Evolutionary conservation across 1,140 invertebrate species (phyloP).

Genomic region (Aethina tumida): DNA sequence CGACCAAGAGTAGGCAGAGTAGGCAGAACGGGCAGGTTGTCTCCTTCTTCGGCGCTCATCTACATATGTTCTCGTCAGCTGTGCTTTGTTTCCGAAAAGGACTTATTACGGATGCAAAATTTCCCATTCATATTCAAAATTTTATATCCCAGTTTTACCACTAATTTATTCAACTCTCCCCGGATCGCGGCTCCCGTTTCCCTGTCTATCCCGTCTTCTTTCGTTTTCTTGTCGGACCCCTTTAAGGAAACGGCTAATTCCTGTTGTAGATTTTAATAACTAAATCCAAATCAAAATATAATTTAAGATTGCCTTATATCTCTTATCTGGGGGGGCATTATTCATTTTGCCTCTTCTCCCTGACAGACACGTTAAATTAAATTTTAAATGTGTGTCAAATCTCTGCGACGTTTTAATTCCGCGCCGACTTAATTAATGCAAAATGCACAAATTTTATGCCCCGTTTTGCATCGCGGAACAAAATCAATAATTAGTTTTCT

Average conservation of each 20-base stretch:
- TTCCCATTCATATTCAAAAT: slow-evolving; percentile 81
- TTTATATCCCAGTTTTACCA: slow-evolving; percentile 65
- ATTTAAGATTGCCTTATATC: slow-evolving; percentile 23
- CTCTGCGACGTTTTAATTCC: too few species aligned
- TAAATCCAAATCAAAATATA: slow-evolving; percentile 35
- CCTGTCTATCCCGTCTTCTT: slow-evolving; percentile 15
- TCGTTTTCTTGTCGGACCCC: slow-evolving; percentile 25
- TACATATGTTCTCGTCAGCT: slow-evolving; percentile 55
- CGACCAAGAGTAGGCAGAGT: not conserved
- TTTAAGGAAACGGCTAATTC: slow-evolving; percentile 31
- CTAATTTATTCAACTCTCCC: slow-evolving; percentile 51
- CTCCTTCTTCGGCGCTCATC: slow-evolving; percentile 42
- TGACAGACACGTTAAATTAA: too few species aligned
- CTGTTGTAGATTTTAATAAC: slow-evolving; percentile 33
- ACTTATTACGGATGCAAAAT: slow-evolving; percentile 75
- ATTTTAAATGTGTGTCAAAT: too few species aligned
- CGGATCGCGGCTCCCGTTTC: slow-evolving; percentile 26
- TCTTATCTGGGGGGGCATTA: slow-evolving; percentile 10
- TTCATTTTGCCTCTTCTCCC: too few species aligned
- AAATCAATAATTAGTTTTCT: too few species aligned
- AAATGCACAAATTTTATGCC: too few species aligned
- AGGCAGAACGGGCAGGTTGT: slow-evolving; percentile 8
- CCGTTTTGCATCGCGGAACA: too few species aligned
- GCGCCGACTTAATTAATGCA: too few species aligned
- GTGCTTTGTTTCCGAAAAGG: slow-evolving; percentile 50